Percentiles rank a stretch among this genome's conserved stretches.
Conservation (phyloP, 23 tunicate genomes). For the Halocynthia aurantium region DNA sequence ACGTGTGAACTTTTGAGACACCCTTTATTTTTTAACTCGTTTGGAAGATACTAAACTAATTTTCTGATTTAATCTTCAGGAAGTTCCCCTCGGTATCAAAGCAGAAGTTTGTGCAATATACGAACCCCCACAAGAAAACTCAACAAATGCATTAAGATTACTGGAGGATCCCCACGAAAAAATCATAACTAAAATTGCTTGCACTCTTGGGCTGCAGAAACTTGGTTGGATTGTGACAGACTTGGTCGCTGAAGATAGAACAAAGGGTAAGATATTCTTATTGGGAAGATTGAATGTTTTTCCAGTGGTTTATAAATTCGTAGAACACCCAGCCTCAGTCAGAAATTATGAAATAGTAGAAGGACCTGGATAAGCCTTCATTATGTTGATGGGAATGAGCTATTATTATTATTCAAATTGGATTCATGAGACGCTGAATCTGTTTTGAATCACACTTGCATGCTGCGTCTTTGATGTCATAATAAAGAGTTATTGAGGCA, state of each 20-base stretch:
- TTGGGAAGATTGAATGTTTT: background rate
- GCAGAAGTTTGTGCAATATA: conserved; percentile 90
- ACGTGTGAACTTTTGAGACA: background rate
- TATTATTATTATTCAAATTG: too few relatives aligned
- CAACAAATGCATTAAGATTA: conserved; percentile 39
- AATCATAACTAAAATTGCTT: conserved; percentile 47
- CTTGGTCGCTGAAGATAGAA: conserved; percentile 44
- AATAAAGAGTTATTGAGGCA: too few relatives aligned
- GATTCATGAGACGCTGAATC: too few relatives aligned
- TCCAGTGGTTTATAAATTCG: too few relatives aligned
- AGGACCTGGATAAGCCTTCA: too few relatives aligned
- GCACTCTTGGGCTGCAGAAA: conserved; percentile 41
- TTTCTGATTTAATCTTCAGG: conserved; percentile 15
- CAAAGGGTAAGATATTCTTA: conserved; percentile 6
- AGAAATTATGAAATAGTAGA: too few relatives aligned
- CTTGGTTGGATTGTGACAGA: conserved; percentile 91
- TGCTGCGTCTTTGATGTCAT: too few relatives aligned
- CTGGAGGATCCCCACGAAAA: conserved; percentile 39
- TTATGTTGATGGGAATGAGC: too few relatives aligned
- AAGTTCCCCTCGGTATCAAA: conserved; percentile 78
- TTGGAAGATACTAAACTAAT: background rate
- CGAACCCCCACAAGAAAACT: conserved; percentile 76
- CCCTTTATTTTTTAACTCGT: background rate
- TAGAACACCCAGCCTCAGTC: too few relatives aligned
- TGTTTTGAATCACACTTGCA: too few relatives aligned